Conservation (phyloP, 2,888 invertebrate species). For the Drosophila longiperda region DNA sequence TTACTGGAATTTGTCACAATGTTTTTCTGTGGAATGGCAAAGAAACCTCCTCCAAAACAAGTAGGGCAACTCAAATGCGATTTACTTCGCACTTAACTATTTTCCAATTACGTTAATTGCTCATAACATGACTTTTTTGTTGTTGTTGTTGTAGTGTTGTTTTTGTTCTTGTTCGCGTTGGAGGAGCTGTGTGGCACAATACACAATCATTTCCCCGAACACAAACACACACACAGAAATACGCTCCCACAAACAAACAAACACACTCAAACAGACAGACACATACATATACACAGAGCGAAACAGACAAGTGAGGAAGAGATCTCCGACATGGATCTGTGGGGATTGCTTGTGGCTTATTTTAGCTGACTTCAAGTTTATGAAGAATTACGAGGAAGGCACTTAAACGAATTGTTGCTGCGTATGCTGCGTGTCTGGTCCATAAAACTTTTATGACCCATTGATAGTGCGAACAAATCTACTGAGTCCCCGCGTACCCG, state of each 20-base stretch:
- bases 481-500: conserved; percentile 13
- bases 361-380: conserved; percentile 79
- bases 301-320: conserved; percentile 31
- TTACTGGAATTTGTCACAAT: not conserved
- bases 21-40: not conserved
- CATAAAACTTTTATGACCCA: conserved; percentile 85
- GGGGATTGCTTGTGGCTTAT: conserved; percentile 60
- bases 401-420: conserved; percentile 74
- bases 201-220: conserved; percentile 68
- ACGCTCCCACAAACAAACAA: conserved; percentile 13
- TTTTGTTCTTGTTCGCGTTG: conserved; percentile 46
- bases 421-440: conserved; percentile 66
- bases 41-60: conserved; percentile 8
- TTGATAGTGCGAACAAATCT: conserved; percentile 83
- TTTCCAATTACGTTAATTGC: conserved; percentile 78
- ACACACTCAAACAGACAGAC: conserved; percentile 20
- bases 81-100: conserved; percentile 52
- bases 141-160: conserved; percentile 44
- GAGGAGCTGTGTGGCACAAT: conserved; percentile 65
- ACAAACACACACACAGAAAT: conserved; percentile 28
- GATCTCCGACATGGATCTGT: conserved; percentile 50
- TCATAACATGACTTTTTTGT: conserved; percentile 73
- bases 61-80: conserved; percentile 37
- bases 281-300: conserved; percentile 25
- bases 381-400: conserved; percentile 77